Evolutionary conservation across 2,113 vertebrate species (phyloP).

Genomic region (Geococcyx californianus): DNA sequence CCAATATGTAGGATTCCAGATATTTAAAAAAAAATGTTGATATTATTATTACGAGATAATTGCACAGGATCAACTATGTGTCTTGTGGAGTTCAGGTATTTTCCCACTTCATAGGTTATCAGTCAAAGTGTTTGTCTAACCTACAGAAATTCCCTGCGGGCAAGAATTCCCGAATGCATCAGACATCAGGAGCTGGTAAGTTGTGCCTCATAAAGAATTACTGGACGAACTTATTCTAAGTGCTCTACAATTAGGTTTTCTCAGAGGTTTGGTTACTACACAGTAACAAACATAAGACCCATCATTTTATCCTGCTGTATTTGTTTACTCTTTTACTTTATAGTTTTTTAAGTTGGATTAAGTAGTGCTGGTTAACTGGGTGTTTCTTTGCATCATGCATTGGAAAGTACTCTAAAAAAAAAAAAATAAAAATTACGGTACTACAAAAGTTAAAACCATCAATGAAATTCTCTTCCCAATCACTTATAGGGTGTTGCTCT

Average conservation of each 20-base stretch:
- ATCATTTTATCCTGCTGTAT: background rate
- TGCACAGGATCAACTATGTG: background rate
- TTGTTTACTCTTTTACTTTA: background rate
- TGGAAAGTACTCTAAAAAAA: background rate
- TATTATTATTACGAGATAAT: too few relatives aligned
- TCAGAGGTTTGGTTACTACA: background rate
- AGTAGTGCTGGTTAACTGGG: background rate
- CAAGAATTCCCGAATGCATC: background rate
- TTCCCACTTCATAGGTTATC: background rate
- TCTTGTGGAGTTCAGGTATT: background rate
- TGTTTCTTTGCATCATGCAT: background rate
- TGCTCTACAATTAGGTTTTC: background rate
- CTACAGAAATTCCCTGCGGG: background rate
- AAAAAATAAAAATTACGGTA: background rate
- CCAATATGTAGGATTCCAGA: background rate
- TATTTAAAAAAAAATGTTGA: too few relatives aligned
- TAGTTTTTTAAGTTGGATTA: background rate
- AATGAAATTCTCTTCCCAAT: background rate
- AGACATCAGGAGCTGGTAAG: background rate
- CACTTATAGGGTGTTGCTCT: background rate
- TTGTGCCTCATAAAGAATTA: background rate
- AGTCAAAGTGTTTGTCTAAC: background rate
- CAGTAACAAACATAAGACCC: fast-evolving
- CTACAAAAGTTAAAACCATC: background rate
- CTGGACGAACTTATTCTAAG: background rate